Evolutionary conservation across 1,140 invertebrate genomes (phyloP).

Genomic region (Drosophila ficusphila): DNA sequence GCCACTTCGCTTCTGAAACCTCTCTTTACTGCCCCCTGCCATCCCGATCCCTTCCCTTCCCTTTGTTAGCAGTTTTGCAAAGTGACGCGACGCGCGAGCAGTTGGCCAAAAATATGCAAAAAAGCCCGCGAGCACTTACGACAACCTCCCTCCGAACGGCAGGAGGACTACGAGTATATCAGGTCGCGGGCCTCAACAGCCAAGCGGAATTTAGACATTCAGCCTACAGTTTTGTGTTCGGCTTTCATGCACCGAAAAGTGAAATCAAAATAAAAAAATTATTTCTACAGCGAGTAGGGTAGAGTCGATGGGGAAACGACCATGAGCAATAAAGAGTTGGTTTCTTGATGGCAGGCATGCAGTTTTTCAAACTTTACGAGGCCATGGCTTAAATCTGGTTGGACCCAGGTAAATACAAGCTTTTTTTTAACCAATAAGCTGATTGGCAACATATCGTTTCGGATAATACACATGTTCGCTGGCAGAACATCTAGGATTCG

Average conservation of each 20-base stretch:
- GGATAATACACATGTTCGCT: not conserved
- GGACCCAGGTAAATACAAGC: no score
- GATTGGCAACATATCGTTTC: not conserved
- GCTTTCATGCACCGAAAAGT: conserved; percentile 38
- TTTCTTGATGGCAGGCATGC: not conserved
- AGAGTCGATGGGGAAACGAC: not conserved
- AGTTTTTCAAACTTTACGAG: not conserved
- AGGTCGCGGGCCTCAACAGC: conserved; percentile 10
- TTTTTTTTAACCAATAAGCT: not conserved
- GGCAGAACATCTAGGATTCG: conserved; percentile 29
- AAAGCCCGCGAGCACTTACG: conserved; percentile 40
- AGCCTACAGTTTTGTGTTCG: conserved; percentile 27
- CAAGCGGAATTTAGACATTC: conserved; percentile 62
- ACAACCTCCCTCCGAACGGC: conserved; percentile 9
- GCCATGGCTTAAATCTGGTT: not conserved
- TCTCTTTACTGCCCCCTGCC: not conserved
- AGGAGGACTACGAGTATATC: conserved; percentile 16
- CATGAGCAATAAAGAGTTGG: not conserved
- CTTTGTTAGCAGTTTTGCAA: conserved; percentile 39
- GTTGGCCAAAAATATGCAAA: conserved; percentile 57
- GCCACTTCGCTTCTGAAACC: conserved; percentile 21
- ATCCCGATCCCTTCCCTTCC: conserved; percentile 12
- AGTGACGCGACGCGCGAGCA: conserved; percentile 27
- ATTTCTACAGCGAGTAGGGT: conserved; percentile 7
- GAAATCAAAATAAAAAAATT: conserved; percentile 32